Evolutionary conservation across 2,888 invertebrate genomes (phyloP).

Genomic region (Lasioglossum villosulum): DNA sequence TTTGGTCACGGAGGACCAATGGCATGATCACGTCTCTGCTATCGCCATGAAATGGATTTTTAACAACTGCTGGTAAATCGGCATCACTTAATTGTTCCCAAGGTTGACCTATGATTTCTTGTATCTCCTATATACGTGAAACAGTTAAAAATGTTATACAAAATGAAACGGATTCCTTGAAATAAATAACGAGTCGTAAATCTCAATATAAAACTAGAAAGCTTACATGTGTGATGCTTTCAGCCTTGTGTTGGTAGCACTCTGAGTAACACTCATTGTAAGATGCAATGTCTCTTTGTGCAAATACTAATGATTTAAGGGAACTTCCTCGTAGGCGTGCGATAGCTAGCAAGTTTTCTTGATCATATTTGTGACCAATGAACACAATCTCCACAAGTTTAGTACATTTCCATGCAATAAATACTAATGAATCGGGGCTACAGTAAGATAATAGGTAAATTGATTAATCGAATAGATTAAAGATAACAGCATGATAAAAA

Average conservation of each 20-base stretch:
- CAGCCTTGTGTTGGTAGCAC: conserved; percentile 62
- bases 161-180: background rate
- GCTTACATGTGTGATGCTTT: conserved; percentile 77
- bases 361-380: conserved; percentile 87
- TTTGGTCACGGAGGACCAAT: conserved; percentile 86
- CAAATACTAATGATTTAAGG: conserved; percentile 86
- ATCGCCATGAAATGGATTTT: conserved; percentile 85
- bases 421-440: conserved; percentile 87
- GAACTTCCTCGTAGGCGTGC: conserved; percentile 87
- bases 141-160: background rate
- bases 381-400: conserved; percentile 87
- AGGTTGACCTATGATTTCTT: conserved; percentile 85
- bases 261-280: conserved; percentile 66
- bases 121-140: conserved; percentile 85
- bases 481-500: background rate
- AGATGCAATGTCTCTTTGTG: conserved; percentile 85
- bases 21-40: conserved; percentile 87
- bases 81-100: conserved; percentile 86
- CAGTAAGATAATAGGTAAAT: conserved; percentile 30
- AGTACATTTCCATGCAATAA: conserved; percentile 89
- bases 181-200: background rate
- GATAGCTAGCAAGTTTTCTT: conserved; percentile 88
- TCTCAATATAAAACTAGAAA: background rate
- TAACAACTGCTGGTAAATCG: conserved; percentile 86
- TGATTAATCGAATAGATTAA: background rate